Evolutionary conservation across 2,113 vertebrate species (phyloP).

Genomic region (Aptenodytes forsteri): DNA sequence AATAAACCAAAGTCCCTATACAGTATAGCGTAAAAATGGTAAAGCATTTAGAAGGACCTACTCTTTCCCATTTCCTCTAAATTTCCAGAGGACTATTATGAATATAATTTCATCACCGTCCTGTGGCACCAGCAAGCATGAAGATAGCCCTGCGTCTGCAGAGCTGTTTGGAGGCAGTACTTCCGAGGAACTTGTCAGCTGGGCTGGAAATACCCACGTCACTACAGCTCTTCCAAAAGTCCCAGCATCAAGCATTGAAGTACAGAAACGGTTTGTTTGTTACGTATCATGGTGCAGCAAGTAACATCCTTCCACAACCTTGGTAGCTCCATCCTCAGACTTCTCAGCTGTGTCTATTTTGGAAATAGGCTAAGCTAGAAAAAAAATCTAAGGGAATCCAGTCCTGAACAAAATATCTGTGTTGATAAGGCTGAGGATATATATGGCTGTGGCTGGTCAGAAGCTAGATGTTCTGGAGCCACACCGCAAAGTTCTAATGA

Average conservation of each 20-base stretch:
- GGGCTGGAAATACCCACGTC: background rate
- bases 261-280: background rate
- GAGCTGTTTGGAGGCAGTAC: background rate
- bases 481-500: background rate
- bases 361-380: background rate
- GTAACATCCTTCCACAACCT: background rate
- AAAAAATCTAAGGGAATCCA: background rate
- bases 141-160: background rate
- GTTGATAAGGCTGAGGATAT: background rate
- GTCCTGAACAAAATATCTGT: background rate
- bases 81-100: background rate
- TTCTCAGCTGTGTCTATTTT: background rate
- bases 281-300: background rate
- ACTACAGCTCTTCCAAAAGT: background rate
- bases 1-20: background rate
- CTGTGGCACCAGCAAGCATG: background rate
- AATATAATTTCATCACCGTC: background rate
- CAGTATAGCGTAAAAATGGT: rapidly evolving
- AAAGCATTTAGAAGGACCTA: background rate
- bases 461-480: background rate
- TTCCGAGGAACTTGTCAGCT: rapidly evolving
- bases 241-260: background rate
- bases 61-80: background rate
- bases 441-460: background rate
- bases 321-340: background rate